A percentile compares a stretch with the other conserved stretches of the same genome.
Evolutionary conservation across 2,113 vertebrate genomes (phyloP).

Genomic region (Gambusia affinis): DNA sequence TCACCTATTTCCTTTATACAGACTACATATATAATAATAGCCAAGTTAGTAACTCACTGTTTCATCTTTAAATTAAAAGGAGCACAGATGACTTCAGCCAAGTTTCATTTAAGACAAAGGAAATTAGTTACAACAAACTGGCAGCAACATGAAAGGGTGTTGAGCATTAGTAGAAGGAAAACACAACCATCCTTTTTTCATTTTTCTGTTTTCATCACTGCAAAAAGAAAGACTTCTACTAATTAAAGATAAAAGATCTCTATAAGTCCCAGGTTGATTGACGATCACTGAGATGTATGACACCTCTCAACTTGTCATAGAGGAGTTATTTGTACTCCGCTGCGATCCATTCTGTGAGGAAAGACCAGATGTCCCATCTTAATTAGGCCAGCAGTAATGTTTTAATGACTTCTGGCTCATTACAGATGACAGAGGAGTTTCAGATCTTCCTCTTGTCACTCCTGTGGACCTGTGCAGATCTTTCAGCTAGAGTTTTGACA

Average conservation of each 20-base stretch:
- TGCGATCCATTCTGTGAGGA: constrained; percentile 79
- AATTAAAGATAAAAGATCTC: constrained; percentile 78
- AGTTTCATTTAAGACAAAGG: too few species aligned
- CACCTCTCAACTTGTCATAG: constrained; percentile 83
- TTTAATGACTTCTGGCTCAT: constrained; percentile 85
- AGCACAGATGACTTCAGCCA: too few species aligned
- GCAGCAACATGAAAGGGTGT: constrained; percentile 69
- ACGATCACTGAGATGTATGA: constrained; percentile 85
- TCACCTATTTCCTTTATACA: too few species aligned
- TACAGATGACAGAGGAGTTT: constrained; percentile 73
- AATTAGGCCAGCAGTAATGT: constrained; percentile 91
- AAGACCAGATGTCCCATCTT: constrained; percentile 90
- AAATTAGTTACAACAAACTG: constrained; percentile 63
- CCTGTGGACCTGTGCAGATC: constrained; percentile 62
- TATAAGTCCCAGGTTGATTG: constrained; percentile 81
- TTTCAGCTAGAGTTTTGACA: constrained; percentile 70
- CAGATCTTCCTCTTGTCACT: constrained; percentile 77
- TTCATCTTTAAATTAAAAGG: too few species aligned
- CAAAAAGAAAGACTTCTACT: constrained; percentile 78
- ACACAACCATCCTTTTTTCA: constrained; percentile 24
- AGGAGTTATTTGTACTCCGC: constrained; percentile 82
- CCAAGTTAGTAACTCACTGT: too few species aligned
- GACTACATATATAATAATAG: too few species aligned
- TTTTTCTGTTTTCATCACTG: constrained; percentile 64
- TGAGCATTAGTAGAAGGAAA: constrained; percentile 59